Evolutionary conservation across 1,140 invertebrate species (phyloP).

Genomic region (Calliopsis andreniformis): DNA sequence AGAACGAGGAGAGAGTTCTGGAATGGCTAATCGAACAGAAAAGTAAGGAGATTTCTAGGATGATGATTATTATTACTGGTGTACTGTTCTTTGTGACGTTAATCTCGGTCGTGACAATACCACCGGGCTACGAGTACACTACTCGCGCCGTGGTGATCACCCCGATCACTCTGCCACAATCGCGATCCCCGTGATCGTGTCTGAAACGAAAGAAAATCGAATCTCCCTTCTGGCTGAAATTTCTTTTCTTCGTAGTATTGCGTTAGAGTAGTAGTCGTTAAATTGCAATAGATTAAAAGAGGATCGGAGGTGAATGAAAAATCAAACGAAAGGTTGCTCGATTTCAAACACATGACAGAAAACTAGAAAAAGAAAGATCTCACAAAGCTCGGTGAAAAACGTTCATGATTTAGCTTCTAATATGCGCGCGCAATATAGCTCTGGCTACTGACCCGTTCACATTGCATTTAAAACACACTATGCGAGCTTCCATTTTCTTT

Average conservation of each 20-base stretch:
- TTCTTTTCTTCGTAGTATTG: not conserved
- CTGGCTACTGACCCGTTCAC: constrained; percentile 54
- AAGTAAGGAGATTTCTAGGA: constrained; percentile 88
- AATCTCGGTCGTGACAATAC: constrained; percentile 81
- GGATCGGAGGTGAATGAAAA: constrained; percentile 38
- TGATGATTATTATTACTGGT: constrained; percentile 82
- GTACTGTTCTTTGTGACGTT: constrained; percentile 82
- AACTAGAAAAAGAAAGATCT: constrained; percentile 41
- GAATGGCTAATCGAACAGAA: constrained; percentile 97
- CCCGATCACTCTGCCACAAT: constrained; percentile 73
- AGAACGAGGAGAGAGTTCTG: constrained; percentile 96
- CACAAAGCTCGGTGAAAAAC: constrained; percentile 54
- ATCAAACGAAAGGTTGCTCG: constrained; percentile 9
- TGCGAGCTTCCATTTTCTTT: constrained; percentile 48
- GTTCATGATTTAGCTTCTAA: constrained; percentile 43
- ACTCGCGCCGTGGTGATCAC: constrained; percentile 77
- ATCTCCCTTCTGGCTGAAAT: not conserved
- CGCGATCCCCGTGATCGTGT: constrained; percentile 69
- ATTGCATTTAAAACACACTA: constrained; percentile 58
- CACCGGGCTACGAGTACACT: constrained; percentile 78
- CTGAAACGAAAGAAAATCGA: not conserved
- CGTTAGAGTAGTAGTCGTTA: too few species aligned
- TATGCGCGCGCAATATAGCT: constrained; percentile 45
- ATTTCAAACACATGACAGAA: constrained; percentile 8
- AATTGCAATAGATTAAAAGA: constrained; percentile 5